Base-by-base conservation (phyloP, 2,888 invertebrate species). In the Andrena haemorrhoa region DNA sequence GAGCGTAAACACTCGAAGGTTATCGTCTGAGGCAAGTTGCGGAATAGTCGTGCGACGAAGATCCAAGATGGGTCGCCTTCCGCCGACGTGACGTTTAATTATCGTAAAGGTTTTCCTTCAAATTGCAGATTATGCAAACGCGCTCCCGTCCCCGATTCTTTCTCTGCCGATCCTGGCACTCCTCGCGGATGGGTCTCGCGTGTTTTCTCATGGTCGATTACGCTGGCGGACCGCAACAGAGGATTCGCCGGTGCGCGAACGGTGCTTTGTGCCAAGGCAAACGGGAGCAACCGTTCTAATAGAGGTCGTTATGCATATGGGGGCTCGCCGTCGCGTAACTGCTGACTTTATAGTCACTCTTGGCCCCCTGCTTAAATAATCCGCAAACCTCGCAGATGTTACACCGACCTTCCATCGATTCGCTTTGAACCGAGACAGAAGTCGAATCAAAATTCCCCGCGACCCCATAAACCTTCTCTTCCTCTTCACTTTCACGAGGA, bases 251-350 rank as follows among this genome's bases (percentile, higher is more conserved):
- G 56, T 41, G 75, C 65, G 68, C 75, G 68, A 61, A 49, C 10
- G 31, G 29, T 26, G 66, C 69, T 75, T 75, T 71, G 77, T 75
- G 77, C 75, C 75, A 74, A 80, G 83, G 72, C 75, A 87, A 87
- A 85, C 85, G 78, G 68, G 58, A 61, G 70, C 71, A 75, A 56
- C 64, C 51, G 66, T 31, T 83, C 77, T 80, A 80, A 85, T 85
- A 76, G 71, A 75, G 60, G 73, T 31, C 74, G 85, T 86, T 86
- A 82, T 86, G 79, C 73, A 87, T 80, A 78, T 73, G 77, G 68
- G 56, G 31, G 29, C 23, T 69, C 29, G 74, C 20, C 69, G 23
- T 23, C 33, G 66, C 72, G 71, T 76, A 84, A 82, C 65, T 79
- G 82, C 82, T 77, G 85, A 87, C 85, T 79, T 86, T 82, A 76